Conservation (phyloP, 2,113 vertebrate genomes). For the Cyrtonyx montezumae region DNA sequence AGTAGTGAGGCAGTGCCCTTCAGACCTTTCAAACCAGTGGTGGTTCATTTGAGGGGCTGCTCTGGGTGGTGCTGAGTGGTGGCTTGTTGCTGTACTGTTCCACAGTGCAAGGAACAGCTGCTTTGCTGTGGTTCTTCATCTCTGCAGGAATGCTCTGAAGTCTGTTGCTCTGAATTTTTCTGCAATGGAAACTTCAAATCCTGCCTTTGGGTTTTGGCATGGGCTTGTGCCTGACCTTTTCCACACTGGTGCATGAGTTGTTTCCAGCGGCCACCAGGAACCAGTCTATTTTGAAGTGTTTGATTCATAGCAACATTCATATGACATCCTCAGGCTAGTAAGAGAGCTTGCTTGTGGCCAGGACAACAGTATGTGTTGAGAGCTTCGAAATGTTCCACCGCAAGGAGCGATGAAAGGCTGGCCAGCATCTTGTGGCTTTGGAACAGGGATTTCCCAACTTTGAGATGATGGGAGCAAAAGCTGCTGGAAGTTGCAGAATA, state of each 20-base stretch:
- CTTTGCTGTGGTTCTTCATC: neutral
- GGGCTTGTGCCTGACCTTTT: neutral
- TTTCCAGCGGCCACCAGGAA: slow-evolving; percentile 42
- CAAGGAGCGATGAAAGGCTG: slow-evolving; percentile 7
- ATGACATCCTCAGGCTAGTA: neutral
- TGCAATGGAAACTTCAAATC: neutral
- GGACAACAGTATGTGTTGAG: neutral
- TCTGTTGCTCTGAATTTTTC: neutral
- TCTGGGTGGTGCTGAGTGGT: neutral
- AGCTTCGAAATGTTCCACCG: neutral
- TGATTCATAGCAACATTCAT: slow-evolving; percentile 38
- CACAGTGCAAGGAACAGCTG: neutral
- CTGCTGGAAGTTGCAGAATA: neutral
- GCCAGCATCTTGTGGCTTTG: neutral
- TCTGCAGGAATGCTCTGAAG: slow-evolving; percentile 17
- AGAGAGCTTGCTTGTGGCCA: slow-evolving; percentile 12
- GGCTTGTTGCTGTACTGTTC: neutral
- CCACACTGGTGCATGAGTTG: neutral
- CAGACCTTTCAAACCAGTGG: neutral
- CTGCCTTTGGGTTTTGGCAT: neutral
- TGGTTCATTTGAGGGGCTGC: neutral
- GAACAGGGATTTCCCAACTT: slow-evolving; percentile 18
- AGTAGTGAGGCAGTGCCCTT: neutral
- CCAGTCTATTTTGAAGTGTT: slow-evolving; percentile 4
- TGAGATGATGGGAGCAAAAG: neutral